Conservation (phyloP, 2,888 invertebrate genomes). For the Hyppa rectilinea region DNA sequence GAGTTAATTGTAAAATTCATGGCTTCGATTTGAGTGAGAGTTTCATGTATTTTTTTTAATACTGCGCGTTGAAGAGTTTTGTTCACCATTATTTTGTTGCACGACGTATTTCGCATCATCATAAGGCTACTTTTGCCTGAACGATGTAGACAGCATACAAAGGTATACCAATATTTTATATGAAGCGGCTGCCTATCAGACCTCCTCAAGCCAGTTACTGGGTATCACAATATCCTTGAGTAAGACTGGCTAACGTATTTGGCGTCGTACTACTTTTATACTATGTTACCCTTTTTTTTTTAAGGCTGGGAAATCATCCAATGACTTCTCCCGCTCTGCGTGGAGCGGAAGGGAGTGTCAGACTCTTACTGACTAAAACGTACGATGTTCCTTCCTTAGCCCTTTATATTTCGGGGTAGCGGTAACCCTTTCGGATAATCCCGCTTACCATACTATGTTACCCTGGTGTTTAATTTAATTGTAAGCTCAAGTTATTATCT, state of each 20-base stretch:
- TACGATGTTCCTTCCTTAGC: no score
- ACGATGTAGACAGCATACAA: no score
- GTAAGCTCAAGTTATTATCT: no score
- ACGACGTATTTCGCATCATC: neutral
- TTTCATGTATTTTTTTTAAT: constrained; percentile 26
- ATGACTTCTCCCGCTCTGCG: no score
- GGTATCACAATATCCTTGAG: neutral
- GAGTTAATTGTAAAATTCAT: constrained; percentile 46
- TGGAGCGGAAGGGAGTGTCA: no score
- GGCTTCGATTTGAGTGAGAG: constrained; percentile 17
- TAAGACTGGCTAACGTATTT: neutral
- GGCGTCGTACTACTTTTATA: neutral
- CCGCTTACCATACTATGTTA: neutral
- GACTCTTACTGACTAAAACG: no score
- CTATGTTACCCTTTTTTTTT: no score
- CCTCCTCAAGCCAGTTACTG: neutral
- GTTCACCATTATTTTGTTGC: neutral
- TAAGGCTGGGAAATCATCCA: no score
- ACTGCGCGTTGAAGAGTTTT: neutral
- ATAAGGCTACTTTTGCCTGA: neutral
- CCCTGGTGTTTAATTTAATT: neutral
- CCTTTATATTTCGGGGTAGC: no score
- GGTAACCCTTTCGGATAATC: no score
- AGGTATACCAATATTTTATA: no score
- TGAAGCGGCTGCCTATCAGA: neutral